Base-by-base conservation (phyloP, 2,797 vertebrate species). In the Psittacula echo region DNA sequence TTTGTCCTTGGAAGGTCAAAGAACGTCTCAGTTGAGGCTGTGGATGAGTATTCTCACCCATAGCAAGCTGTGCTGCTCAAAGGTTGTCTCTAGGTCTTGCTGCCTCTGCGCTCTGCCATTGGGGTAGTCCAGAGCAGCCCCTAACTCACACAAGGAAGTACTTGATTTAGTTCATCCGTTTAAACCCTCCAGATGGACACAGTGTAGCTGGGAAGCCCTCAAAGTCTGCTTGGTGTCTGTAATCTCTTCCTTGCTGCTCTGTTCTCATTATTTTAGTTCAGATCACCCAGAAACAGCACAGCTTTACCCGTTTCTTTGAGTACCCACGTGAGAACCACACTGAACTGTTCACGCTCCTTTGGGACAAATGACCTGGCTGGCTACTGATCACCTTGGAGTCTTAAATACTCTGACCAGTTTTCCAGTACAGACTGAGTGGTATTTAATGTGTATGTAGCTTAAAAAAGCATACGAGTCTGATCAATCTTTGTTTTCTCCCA, bases 111-210 rank as follows among this genome's bases (percentile, higher is more conserved):
- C 32, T 44, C 23, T 44, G 64, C 6, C 2, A 0, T 22, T 13
- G n/a, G 5, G 2, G 4, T 22, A 10, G 30, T 10, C 19, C 75
- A 16, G 68, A 70, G 84, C 48, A 77, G 58, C 62, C 0, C 21
- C 5, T 62, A 4, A 5, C 5, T 45, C 1, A 0, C n/a, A 18
- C 5, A 0, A 44, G n/a, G n/a, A n/a, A 14, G 20, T 26, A 8
- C 7, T 30, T 32, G 26, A 8, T 11, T 39, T 32, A 27, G 14
- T 51, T 67, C 0, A 42, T 8, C n/a, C 1, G 3, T 39, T 48
- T 19, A 4, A 76, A 15, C 5, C 1, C 13, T 32, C 4, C 5
- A 5, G 26, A 34, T 26, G 50, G 39, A 1, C 50, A 7, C 15
- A 1, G 51, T 22, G 30, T 17, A 20, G 11, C 7, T 0, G 30